phyloP scores from a whole-genome alignment of 2,113 vertebrate genomes.

The Pollachius pollachius region DNA sequence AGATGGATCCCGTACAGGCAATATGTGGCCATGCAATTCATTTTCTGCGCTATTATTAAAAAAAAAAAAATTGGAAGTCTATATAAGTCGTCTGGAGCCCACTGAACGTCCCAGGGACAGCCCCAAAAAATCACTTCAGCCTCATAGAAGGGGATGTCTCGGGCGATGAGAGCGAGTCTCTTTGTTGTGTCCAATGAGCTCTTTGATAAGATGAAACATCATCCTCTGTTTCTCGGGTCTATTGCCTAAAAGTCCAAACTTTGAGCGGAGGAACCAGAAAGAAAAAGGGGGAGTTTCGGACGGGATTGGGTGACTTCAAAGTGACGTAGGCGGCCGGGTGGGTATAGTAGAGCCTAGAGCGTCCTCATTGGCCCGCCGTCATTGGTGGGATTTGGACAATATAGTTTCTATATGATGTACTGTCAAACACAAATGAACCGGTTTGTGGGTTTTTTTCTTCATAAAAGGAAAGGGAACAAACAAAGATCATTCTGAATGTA shows the following conservation, averaged over 20 bases:
- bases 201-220: slow-evolving; percentile 79
- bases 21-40: background rate
- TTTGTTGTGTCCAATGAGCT: slow-evolving; percentile 69
- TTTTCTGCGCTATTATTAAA: background rate
- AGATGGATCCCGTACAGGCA: slow-evolving; percentile 39
- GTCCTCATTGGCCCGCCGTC: slow-evolving; percentile 59
- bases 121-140: slow-evolving; percentile 22
- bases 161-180: slow-evolving; percentile 17
- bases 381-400: background rate
- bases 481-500: too few species aligned
- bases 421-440: too few species aligned
- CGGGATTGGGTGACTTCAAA: slow-evolving; percentile 51
- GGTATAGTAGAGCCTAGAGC: slow-evolving; percentile 23
- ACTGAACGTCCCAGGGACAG: too few species aligned
- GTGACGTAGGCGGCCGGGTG: slow-evolving; percentile 47
- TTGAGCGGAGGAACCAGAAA: slow-evolving; percentile 45
- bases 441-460: too few species aligned
- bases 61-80: background rate
- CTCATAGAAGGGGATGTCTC: too few species aligned
- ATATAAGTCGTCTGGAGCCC: background rate
- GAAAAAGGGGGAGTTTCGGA: slow-evolving; percentile 13
- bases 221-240: slow-evolving; percentile 70
- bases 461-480: too few species aligned
- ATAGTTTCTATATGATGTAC: background rate
- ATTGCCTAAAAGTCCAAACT: slow-evolving; percentile 71